Evolutionary conservation across 2,888 invertebrate genomes (phyloP).

Genomic region (Callyntrura sp.): DNA sequence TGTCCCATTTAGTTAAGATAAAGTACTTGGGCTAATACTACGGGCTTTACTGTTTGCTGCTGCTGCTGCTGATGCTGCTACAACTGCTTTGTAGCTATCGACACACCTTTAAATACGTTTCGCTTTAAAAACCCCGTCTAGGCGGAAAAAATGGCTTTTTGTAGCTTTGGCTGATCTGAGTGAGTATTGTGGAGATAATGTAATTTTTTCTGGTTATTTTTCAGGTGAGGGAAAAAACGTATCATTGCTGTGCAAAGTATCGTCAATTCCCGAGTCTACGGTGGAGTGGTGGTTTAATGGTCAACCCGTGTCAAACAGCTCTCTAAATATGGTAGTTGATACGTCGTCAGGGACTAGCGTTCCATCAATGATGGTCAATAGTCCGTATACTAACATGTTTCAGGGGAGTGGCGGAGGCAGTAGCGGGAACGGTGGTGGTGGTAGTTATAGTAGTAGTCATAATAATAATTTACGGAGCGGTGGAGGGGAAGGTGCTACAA

Average conservation of each 20-base stretch:
- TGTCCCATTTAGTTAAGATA: slow-evolving; percentile 58
- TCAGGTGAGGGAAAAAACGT: slow-evolving; percentile 91
- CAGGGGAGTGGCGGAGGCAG: slow-evolving; percentile 53
- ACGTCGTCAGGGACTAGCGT: slow-evolving; percentile 75
- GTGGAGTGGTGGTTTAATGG: slow-evolving; percentile 94
- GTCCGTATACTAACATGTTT: slow-evolving; percentile 71
- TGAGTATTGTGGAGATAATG: slow-evolving; percentile 1
- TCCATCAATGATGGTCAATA: slow-evolving; percentile 29
- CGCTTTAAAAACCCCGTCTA: too few relatives aligned
- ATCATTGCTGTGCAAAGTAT: slow-evolving; percentile 92
- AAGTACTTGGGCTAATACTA: slow-evolving; percentile 50
- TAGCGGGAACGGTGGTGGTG: background rate
- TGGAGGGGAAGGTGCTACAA: slow-evolving; percentile 2
- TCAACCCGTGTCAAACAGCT: slow-evolving; percentile 84
- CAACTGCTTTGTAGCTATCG: background rate
- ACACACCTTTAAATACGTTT: slow-evolving; percentile 16
- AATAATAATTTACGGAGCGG: slow-evolving; percentile 22
- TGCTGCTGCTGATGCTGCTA: background rate
- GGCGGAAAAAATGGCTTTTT: background rate
- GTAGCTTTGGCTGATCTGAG: background rate
- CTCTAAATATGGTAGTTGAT: slow-evolving; percentile 83
- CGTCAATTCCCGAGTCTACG: slow-evolving; percentile 92
- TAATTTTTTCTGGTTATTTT: slow-evolving; percentile 45
- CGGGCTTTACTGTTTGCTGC: too few relatives aligned
- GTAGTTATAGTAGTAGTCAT: slow-evolving; percentile 41